Conservation (phyloP, 1,140 invertebrate species). For the Dermatophagoides farinae region DNA sequence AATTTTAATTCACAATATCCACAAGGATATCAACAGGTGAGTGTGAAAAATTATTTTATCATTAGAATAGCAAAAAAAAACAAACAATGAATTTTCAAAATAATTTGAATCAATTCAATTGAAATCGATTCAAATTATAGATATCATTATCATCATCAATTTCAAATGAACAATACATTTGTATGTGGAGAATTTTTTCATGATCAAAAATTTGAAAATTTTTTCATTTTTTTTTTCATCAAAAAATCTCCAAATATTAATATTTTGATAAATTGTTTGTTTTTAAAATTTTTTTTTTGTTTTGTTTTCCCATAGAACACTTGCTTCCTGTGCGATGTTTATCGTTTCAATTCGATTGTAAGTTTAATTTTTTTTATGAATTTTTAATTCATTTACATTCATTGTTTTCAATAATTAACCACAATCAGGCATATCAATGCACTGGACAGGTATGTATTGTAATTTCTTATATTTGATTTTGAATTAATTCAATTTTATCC, state of each 20-base stretch:
- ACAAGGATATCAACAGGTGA: slow-evolving; percentile 5
- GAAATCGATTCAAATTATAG: too few species aligned
- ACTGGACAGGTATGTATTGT: background rate
- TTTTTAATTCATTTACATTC: background rate
- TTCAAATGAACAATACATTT: too few species aligned
- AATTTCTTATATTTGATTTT: background rate
- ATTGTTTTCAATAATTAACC: background rate
- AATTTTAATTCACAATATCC: slow-evolving; percentile 4
- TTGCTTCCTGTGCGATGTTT: background rate
- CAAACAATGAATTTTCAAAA: background rate
- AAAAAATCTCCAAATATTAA: too few species aligned
- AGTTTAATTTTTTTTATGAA: background rate
- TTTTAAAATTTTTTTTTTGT: background rate
- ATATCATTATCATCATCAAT: too few species aligned
- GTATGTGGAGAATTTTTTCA: too few species aligned
- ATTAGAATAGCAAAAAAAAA: background rate
- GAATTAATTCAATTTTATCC: background rate
- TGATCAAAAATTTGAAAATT: too few species aligned
- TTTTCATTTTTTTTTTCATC: too few species aligned
- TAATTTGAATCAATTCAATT: too few species aligned
- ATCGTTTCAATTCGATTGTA: slow-evolving; percentile 9
- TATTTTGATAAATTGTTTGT: background rate
- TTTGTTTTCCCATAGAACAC: background rate
- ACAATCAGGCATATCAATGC: background rate
- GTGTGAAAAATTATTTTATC: background rate